Conservation (phyloP, 1,140 invertebrate genomes). For the Philopotamus ludificatus region DNA sequence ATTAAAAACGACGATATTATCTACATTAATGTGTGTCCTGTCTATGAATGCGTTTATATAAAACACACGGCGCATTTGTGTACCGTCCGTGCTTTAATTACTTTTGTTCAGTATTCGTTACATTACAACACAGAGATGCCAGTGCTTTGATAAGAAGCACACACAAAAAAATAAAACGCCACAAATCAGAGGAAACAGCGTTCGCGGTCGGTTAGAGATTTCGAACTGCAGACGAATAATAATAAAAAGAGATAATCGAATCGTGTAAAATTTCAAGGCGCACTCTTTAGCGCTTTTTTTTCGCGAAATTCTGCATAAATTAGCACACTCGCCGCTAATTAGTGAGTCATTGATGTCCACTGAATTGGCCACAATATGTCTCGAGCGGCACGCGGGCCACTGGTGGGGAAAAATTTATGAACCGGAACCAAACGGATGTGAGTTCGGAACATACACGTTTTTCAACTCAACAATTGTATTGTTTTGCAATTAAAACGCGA, state of each 20-base stretch:
- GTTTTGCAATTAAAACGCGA: constrained; percentile 19
- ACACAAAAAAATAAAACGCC: background rate
- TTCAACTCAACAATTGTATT: constrained; percentile 25
- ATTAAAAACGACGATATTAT: constrained; percentile 9
- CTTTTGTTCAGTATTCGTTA: constrained; percentile 33
- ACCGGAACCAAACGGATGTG: constrained; percentile 26
- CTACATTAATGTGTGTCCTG: background rate
- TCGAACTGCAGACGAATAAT: too few relatives aligned
- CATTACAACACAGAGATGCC: constrained; percentile 22
- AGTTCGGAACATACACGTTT: constrained; percentile 22
- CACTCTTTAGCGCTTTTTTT: too few relatives aligned
- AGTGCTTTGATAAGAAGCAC: constrained; percentile 20
- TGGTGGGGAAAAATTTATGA: constrained; percentile 16
- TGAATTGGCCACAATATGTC: background rate
- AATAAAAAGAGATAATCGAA: too few relatives aligned
- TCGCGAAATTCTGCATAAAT: background rate
- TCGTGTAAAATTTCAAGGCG: too few relatives aligned
- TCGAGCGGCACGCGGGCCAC: background rate
- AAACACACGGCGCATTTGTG: background rate
- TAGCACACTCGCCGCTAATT: too few relatives aligned
- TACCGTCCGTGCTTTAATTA: constrained; percentile 28
- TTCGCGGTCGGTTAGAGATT: too few relatives aligned
- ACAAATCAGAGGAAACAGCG: constrained; percentile 2
- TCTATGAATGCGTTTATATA: background rate
- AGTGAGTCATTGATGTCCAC: too few relatives aligned